Evolutionary conservation across 2,888 invertebrate species (phyloP), one percentile per base, ranked within the genome.

Genomic region (Microctonus hyperodae): DNA sequence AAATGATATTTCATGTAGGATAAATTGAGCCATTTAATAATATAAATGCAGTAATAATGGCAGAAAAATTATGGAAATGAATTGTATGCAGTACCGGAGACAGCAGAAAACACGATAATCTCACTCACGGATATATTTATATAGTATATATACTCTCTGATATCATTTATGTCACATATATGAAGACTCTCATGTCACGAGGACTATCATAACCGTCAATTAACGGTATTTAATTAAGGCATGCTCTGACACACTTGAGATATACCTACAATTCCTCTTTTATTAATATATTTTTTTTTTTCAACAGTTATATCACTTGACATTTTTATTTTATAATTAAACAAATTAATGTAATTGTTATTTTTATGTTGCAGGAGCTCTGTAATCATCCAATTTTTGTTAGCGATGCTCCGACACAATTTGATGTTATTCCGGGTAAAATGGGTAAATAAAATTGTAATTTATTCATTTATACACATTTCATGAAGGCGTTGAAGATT

Each of bases 341-440:
- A 7, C 16, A 1, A 4, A 44, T n/a, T 1, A 20, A 40, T 10
- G 10, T 40, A 4, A 40, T n/a, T 61, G 67, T 48, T 50, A 69
- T 71, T 72, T 63, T 73, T 80, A 72, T 66, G 20, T 77, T 79
- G 88, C 87, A 94, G 93, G 93, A 93, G 79, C 86, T 94, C 67
- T 91, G 90, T 79, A 85, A 88, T 63, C 90, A 92, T 73, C 93
- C 95, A 0, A 89, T 91, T 64, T 95, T 95, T 81, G 90, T 94
- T n/a, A 88, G 89, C 78, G 92, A 93, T 85, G 90, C 91, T 51
- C 89, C 90, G 9, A 88, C 92, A 50, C 91, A 91, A 63, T 95
- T 96, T 81, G 95, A 96, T 82, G 92, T 95, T 58, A 88, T 90
- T 44, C 91, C 94, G 0, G 96, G 96, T 10, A 94, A 94, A 88